Percentiles rank a stretch among this genome's conserved stretches.
phyloP scores from a whole-genome alignment of 2,797 vertebrate genomes.

The Calcarius lapponicus region DNA sequence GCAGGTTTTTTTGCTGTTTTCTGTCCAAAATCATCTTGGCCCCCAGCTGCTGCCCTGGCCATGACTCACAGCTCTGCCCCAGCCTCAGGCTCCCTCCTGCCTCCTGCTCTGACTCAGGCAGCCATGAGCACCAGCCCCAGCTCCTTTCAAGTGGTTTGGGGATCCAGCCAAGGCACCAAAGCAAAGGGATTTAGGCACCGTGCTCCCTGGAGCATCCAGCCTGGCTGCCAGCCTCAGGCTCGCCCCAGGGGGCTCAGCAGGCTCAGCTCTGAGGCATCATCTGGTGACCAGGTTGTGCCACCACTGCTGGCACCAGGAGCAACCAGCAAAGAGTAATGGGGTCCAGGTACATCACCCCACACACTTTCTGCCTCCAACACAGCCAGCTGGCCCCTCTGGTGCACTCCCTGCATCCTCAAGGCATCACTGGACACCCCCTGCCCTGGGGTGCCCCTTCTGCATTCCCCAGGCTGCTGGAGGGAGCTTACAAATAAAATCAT shows the following conservation, averaged over 20 bases:
- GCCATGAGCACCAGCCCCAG: rapidly evolving
- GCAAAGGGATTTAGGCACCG: neutral
- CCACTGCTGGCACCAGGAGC: rapidly evolving
- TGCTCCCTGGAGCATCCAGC: neutral
- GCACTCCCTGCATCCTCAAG: neutral
- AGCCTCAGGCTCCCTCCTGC: slow-evolving; percentile 16
- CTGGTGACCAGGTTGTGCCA: neutral
- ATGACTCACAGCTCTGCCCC: slow-evolving; percentile 22
- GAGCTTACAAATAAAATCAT: neutral
- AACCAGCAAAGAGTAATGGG: neutral
- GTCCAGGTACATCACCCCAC: neutral
- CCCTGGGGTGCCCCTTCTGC: neutral
- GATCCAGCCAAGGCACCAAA: neutral
- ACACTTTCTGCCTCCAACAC: neutral
- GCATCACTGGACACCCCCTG: neutral
- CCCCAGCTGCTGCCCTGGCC: neutral
- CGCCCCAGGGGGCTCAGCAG: neutral
- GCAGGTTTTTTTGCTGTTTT: neutral
- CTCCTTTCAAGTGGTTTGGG: neutral
- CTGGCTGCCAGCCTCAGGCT: neutral
- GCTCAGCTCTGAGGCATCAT: neutral
- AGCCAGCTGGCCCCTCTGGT: neutral
- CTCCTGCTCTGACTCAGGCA: neutral
- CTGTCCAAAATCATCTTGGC: neutral
- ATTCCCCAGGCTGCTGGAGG: neutral